phyloP scores from a whole-genome alignment of 2,113 vertebrate genomes.

The Noturus placidus region DNA sequence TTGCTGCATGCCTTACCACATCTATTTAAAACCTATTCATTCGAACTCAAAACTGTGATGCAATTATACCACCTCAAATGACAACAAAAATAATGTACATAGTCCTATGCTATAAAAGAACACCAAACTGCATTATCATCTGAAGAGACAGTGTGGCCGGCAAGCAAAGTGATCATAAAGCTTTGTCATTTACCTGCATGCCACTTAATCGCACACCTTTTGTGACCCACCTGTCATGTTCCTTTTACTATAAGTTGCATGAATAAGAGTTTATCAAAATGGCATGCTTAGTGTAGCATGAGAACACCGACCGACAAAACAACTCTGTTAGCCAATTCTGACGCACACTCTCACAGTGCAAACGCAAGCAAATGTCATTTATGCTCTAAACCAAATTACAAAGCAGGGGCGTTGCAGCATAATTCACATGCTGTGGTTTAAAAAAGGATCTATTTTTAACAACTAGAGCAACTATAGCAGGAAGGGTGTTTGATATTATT shows the following conservation, averaged over 20 bases:
- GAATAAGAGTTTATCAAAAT: slow-evolving; percentile 35
- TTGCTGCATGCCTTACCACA: not conserved
- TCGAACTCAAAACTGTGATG: not conserved
- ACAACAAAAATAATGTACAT: too few relatives aligned
- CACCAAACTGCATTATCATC: not conserved
- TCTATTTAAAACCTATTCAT: not conserved
- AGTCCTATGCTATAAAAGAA: not conserved
- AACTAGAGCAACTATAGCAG: not conserved
- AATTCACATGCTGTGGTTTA: not conserved
- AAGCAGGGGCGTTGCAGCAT: not conserved
- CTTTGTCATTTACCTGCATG: slow-evolving; percentile 29
- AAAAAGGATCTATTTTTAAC: slow-evolving; percentile 23
- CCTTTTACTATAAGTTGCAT: slow-evolving; percentile 26
- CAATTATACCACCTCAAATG: not conserved
- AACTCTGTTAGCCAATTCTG: slow-evolving; percentile 8
- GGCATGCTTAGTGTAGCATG: slow-evolving; percentile 20
- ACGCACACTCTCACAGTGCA: not conserved
- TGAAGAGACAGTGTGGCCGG: not conserved
- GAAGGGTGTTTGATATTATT: not conserved
- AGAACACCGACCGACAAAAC: slow-evolving; percentile 19
- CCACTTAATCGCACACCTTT: slow-evolving; percentile 7
- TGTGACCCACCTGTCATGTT: slow-evolving; percentile 19
- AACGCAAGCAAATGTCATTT: slow-evolving; percentile 23
- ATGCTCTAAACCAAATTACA: not conserved
- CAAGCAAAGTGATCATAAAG: slow-evolving; percentile 8